Evolutionary conservation across 2,113 vertebrate genomes (phyloP), one percentile per base, ranked within the genome.

Genomic region (Axis porcinus): DNA sequence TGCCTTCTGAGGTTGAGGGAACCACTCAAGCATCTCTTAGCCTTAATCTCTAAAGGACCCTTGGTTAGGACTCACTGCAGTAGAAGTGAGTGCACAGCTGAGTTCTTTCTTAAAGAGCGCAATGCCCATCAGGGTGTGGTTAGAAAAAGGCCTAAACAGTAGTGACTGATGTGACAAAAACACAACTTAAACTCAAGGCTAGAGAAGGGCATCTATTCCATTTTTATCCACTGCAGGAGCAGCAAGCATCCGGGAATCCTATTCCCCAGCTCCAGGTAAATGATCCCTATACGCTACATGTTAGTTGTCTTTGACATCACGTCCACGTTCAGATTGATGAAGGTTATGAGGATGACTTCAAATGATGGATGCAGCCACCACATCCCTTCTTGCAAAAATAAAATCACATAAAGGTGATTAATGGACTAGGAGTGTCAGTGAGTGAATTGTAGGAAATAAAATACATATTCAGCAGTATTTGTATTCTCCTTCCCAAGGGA

Each of bases 271-370:
- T 50, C 25, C 16, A 23, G 85, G 17, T 64, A 47, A 28, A 36
- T 0, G 36, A 33, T 1, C 1, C 33, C 43, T 82, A 52, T 6
- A 3, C 13, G 30, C 16, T 27, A 14, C 30, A 19, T 0, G 0
- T 11, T 23, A 7, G 43, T 19, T 3, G 6, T 36, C 11, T 84
- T 47, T 28, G 52, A 62, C 2, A 2, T 15, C 45, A 62, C 3
- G 2, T 52, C 45, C 23, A 27, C 55, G 21, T 79, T 82, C 74
- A 90, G 62, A 74, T 33, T 70, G 78, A 81, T 81, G 78, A 81
- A 81, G 45, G 78, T 11, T n/a, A 62, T 60, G 76, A n/a, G 64
- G 14, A 25, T 36, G 70, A 14, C 62, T 36, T 33, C 58, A 52
- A 84, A 30, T 88, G 50, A 88, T 74, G 76, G 83, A 47, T 93